Base-by-base conservation (phyloP, 2,113 vertebrate species). In the Petroica traversi region DNA sequence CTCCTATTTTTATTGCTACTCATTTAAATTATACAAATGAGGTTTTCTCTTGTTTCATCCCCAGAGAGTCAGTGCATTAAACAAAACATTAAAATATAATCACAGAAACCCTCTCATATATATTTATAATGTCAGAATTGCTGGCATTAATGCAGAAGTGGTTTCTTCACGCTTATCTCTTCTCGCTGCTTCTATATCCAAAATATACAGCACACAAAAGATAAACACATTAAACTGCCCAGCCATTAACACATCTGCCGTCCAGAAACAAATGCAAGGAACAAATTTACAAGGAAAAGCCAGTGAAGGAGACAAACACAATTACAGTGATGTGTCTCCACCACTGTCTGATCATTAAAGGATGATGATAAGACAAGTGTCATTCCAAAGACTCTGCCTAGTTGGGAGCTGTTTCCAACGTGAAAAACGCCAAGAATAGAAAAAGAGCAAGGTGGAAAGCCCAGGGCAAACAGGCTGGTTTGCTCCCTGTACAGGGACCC, bases 41-140 rank as follows among this genome's bases (percentile, higher is more conserved):
- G 75, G 51, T 72, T 93, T 89, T 68, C 72, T 90, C 76, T 94
- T 66, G 92, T 73, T 73, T 93, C 0, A 0, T 93, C 93, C 85
- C 88, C 68, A 71, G 82, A 88, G 92, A 90, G 45, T 5, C 59
- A 52, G 40, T 41, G 54, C 74, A 87, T 92, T 95, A 85, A 91
- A 73, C 80, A 85, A 94, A 93, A 81, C 71, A 94, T 85, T 66
- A 85, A 88, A 92, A 89, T 45, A 92, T 72, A 90, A 91, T 79
- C 75, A 96, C 4, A 1, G 76, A 45, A 89, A 88, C 49, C 14
- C 55, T 93, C 92, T 95, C 96, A 96, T 94, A 92, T 94, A 89
- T 91, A 96, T 97, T 96, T 96, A 96, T 95, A 77, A 93, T 59
- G 72, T 80, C 83, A 45, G 79, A 92, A 96, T 95, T 91, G 89